Conservation (phyloP, 2,797 vertebrate species). For the Sebastes vulpes region DNA sequence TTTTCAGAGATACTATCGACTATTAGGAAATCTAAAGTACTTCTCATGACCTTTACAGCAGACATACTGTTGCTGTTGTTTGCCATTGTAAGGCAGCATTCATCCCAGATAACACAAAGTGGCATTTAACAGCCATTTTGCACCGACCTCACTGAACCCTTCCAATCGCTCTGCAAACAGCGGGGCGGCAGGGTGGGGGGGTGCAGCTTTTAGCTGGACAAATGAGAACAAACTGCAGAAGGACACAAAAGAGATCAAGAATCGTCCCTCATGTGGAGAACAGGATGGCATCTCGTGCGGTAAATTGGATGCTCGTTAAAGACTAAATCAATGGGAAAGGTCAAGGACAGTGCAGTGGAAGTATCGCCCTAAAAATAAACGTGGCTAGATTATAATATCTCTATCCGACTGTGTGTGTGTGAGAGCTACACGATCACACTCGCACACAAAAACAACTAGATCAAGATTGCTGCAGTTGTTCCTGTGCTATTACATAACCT, state of each 20-base stretch:
- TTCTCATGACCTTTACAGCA: not conserved
- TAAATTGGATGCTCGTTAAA: conserved; percentile 35
- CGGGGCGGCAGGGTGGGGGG: not conserved
- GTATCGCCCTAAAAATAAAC: not conserved
- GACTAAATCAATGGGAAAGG: conserved; percentile 14
- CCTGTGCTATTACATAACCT: not conserved
- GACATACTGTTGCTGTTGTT: not conserved
- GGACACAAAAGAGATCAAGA: conserved; percentile 21
- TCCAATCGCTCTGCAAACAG: conserved; percentile 18
- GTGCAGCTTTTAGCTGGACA: not conserved
- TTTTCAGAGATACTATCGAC: not conserved
- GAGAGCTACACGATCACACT: not conserved
- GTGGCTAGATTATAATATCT: not conserved
- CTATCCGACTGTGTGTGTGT: not conserved
- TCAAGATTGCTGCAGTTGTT: not conserved
- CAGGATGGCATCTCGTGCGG: conserved; percentile 2
- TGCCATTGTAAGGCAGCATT: not conserved
- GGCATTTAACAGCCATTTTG: conserved; percentile 47
- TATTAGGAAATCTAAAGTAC: not conserved
- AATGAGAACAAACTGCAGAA: conserved; percentile 33
- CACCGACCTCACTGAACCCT: conserved; percentile 13
- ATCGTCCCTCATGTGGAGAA: not conserved
- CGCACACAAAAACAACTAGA: not conserved
- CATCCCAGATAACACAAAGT: conserved; percentile 34
- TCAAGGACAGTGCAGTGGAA: conserved; percentile 2